Evolutionary conservation across 2,113 vertebrate genomes (phyloP).

Genomic region (Oncorhynchus tshawytscha): DNA sequence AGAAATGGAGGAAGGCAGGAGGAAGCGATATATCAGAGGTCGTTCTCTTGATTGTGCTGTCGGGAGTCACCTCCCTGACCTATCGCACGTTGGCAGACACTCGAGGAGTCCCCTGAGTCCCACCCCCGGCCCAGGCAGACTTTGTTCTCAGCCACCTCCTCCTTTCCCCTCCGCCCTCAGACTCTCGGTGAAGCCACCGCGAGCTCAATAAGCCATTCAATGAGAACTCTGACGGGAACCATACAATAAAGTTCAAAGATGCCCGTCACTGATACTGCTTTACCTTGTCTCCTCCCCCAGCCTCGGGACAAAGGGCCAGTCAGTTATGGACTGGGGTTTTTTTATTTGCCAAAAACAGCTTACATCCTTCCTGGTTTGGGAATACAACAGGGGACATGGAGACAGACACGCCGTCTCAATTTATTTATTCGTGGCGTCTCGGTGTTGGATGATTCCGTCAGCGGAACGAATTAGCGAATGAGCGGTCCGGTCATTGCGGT

Average conservation of each 20-base stretch:
- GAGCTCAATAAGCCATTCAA: constrained; percentile 68
- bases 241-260: constrained; percentile 75
- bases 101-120: constrained; percentile 60
- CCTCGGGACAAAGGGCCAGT: constrained; percentile 65
- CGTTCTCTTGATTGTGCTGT: constrained; percentile 77
- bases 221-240: constrained; percentile 45
- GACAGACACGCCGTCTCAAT: constrained; percentile 70
- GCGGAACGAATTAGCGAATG: constrained; percentile 59
- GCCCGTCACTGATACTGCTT: constrained; percentile 69
- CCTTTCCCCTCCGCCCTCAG: not conserved
- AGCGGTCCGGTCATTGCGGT: constrained; percentile 51
- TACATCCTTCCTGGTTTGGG: constrained; percentile 76
- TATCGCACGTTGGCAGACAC: constrained; percentile 80
- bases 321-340: constrained; percentile 55
- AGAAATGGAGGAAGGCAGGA: not conserved
- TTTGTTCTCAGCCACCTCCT: constrained; percentile 61
- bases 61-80: constrained; percentile 77
- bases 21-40: constrained; percentile 77
- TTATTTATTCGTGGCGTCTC: constrained; percentile 71
- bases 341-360: constrained; percentile 75
- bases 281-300: constrained; percentile 45
- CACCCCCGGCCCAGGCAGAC: constrained; percentile 40
- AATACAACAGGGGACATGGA: constrained; percentile 67
- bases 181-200: constrained; percentile 38
- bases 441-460: constrained; percentile 56